Conservation (phyloP, 2,797 vertebrate genomes). For the Lophius americanus region DNA sequence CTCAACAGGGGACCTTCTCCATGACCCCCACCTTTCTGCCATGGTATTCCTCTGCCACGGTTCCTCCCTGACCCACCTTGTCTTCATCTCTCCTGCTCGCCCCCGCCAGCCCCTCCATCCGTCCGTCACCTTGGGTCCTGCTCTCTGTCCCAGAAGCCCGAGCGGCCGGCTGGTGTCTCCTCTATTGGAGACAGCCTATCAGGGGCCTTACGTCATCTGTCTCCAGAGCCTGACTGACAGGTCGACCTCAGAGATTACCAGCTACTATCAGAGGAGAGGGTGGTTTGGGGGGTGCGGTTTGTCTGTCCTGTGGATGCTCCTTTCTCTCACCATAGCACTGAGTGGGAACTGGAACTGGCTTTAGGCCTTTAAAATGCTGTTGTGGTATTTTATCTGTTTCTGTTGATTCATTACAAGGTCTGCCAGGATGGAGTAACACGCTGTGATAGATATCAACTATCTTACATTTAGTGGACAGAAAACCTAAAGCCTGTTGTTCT, state of each 20-base stretch:
- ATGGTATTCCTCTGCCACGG: slow-evolving; percentile 67
- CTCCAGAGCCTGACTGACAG: slow-evolving; percentile 73
- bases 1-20: slow-evolving; percentile 67
- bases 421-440: slow-evolving; percentile 50
- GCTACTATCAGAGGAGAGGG: slow-evolving; percentile 62
- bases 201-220: slow-evolving; percentile 80
- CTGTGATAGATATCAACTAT: slow-evolving; percentile 66
- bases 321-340: slow-evolving; percentile 64
- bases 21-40: slow-evolving; percentile 53
- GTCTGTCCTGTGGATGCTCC: slow-evolving; percentile 68
- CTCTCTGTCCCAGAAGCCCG: slow-evolving; percentile 63
- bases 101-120: slow-evolving; percentile 16
- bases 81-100: slow-evolving; percentile 33
- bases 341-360: slow-evolving; percentile 57
- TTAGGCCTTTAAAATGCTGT: slow-evolving; percentile 51
- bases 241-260: slow-evolving; percentile 74
- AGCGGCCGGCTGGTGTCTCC: slow-evolving; percentile 67
- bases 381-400: slow-evolving; percentile 69
- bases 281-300: slow-evolving; percentile 18
- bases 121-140: slow-evolving; percentile 65
- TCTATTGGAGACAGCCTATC: slow-evolving; percentile 78
- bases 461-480: slow-evolving; percentile 29
- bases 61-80: slow-evolving; percentile 53
- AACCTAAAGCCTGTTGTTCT: slow-evolving; percentile 27
- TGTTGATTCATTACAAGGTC: slow-evolving; percentile 72